phyloP scores from a whole-genome alignment of 2,797 vertebrate genomes.

The Phalanger gymnotis region DNA sequence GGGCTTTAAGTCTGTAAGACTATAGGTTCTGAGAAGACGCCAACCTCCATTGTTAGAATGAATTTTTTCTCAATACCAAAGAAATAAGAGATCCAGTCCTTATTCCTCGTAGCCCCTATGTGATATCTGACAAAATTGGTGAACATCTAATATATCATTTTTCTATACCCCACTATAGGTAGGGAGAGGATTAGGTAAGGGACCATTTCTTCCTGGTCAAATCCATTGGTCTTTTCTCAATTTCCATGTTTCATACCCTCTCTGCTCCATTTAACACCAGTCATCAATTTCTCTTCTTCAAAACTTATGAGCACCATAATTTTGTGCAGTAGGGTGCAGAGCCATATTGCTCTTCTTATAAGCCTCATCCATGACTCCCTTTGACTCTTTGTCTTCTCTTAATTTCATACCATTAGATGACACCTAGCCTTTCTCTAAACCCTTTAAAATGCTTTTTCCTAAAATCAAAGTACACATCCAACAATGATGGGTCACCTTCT shows the following conservation, averaged over 20 bases:
- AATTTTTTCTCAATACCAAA: not conserved
- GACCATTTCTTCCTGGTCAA: not conserved
- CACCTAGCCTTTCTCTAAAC: not conserved
- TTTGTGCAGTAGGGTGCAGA: not conserved
- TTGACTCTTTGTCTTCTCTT: not conserved
- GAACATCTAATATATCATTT: not conserved
- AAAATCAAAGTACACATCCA: not conserved
- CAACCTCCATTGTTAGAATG: not conserved
- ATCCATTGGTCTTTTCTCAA: not conserved
- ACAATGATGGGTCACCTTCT: not conserved
- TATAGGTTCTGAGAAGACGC: not conserved
- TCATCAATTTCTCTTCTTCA: not conserved
- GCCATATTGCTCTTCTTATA: not conserved
- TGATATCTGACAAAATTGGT: not conserved
- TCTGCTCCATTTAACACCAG: not conserved
- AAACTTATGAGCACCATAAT: not conserved
- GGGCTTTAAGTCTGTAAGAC: not conserved
- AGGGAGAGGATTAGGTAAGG: not conserved
- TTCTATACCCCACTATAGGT: not conserved
- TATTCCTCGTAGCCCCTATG: not conserved
- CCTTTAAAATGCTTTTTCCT: not conserved
- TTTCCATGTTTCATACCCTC: not conserved
- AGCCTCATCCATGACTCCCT: not conserved
- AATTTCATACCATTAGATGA: not conserved
- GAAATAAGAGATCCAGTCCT: not conserved